Evolutionary conservation across 2,797 vertebrate genomes (phyloP).

Genomic region (Acrossocheilus wenchowensis): DNA sequence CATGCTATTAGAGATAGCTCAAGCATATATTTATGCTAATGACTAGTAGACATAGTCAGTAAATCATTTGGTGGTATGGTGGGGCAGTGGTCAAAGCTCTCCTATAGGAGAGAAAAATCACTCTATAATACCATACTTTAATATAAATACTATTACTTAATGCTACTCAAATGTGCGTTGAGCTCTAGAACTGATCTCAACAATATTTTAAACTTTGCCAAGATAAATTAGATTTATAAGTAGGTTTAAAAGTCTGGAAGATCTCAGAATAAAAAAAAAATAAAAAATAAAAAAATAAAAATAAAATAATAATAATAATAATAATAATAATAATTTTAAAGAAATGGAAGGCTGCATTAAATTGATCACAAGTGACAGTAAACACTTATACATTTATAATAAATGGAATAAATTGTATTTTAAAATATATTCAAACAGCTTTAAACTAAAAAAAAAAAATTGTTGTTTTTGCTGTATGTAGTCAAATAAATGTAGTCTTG

Average conservation of each 20-base stretch:
- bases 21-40: slow-evolving; percentile 27
- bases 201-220: background rate
- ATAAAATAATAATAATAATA: background rate
- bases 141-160: background rate
- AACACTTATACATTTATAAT: too few relatives aligned
- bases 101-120: background rate
- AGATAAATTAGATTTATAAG: background rate
- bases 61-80: background rate
- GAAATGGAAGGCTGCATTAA: too few relatives aligned
- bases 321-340: background rate
- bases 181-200: background rate
- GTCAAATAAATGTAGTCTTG: too few relatives aligned
- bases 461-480: background rate
- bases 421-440: background rate
- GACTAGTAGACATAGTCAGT: slow-evolving; percentile 3
- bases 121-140: background rate
- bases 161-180: background rate
- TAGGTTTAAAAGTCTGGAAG: background rate
- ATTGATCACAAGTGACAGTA: too few relatives aligned
- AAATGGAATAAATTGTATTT: background rate
- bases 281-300: too few relatives aligned
- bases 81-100: background rate
- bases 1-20: background rate
- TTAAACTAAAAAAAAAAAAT: background rate
- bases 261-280: too few relatives aligned